Percentiles rank a stretch among this genome's conserved stretches.
phyloP scores from a whole-genome alignment of 2,113 vertebrate genomes.

The Pseudopipra pipra region DNA sequence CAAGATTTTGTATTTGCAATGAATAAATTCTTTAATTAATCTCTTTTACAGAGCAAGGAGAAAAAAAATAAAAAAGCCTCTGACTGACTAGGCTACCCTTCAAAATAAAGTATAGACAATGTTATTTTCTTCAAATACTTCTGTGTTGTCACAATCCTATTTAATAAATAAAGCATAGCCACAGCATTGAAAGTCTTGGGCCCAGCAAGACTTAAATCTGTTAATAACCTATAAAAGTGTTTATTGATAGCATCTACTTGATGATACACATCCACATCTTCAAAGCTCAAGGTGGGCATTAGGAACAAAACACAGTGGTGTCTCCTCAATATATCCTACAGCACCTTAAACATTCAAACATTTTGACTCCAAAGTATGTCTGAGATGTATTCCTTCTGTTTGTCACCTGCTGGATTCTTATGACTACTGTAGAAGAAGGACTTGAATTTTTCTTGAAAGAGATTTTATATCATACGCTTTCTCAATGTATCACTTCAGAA shows the following conservation, averaged over 20 bases:
- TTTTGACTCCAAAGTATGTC: not conserved
- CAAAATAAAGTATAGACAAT: not conserved
- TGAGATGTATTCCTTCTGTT: not conserved
- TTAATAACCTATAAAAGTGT: not conserved
- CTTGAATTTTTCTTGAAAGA: not conserved
- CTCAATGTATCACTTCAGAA: not conserved
- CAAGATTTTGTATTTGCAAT: not conserved
- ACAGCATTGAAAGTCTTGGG: not conserved
- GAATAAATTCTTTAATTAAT: not conserved
- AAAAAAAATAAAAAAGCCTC: not conserved
- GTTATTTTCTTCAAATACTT: not conserved
- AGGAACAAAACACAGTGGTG: not conserved
- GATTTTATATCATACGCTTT: not conserved
- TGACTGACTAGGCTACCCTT: not conserved
- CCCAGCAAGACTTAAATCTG: not conserved
- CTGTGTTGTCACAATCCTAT: not conserved
- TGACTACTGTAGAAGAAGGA: not conserved
- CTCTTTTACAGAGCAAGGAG: not conserved
- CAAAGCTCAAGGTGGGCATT: not conserved
- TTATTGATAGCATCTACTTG: not conserved
- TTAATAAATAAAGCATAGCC: not conserved
- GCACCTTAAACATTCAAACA: not conserved
- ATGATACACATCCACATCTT: not conserved
- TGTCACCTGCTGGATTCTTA: not conserved
- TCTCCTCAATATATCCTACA: not conserved